Evolutionary conservation across 2,113 vertebrate genomes (phyloP).

Genomic region (Daboia siamensis): DNA sequence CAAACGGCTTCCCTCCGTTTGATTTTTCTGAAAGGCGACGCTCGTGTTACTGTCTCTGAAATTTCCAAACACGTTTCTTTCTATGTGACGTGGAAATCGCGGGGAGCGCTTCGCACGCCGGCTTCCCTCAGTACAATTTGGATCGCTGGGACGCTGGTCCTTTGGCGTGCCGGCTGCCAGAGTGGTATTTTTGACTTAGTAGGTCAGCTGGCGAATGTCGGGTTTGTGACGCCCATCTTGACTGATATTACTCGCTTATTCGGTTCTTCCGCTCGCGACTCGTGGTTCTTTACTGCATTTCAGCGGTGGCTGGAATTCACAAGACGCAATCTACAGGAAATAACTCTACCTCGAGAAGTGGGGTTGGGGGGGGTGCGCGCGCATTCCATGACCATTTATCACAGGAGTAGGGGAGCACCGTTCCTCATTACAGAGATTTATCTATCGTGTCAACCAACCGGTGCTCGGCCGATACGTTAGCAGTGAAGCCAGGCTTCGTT

Average conservation of each 20-base stretch:
- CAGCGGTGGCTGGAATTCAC: background rate
- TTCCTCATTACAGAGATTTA: background rate
- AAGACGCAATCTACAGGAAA: background rate
- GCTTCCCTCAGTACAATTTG: constrained; percentile 13
- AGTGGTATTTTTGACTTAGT: constrained; percentile 68
- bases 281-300: background rate
- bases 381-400: background rate
- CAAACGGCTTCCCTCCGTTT: constrained; percentile 21
- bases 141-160: constrained; percentile 60
- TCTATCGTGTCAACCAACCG: background rate
- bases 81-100: constrained; percentile 39
- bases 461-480: background rate
- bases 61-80: constrained; percentile 52
- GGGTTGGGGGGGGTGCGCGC: background rate
- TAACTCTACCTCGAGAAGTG: background rate
- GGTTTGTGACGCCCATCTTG: constrained; percentile 60
- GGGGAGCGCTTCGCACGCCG: constrained; percentile 4
- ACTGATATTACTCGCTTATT: constrained; percentile 26
- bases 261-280: background rate
- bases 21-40: constrained; percentile 28
- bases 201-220: constrained; percentile 66
- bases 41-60: constrained; percentile 49
- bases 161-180: constrained; percentile 71
- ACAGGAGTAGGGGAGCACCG: background rate
- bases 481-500: background rate